Base-by-base conservation (phyloP, 2,113 vertebrate species). In the Perca fluviatilis region DNA sequence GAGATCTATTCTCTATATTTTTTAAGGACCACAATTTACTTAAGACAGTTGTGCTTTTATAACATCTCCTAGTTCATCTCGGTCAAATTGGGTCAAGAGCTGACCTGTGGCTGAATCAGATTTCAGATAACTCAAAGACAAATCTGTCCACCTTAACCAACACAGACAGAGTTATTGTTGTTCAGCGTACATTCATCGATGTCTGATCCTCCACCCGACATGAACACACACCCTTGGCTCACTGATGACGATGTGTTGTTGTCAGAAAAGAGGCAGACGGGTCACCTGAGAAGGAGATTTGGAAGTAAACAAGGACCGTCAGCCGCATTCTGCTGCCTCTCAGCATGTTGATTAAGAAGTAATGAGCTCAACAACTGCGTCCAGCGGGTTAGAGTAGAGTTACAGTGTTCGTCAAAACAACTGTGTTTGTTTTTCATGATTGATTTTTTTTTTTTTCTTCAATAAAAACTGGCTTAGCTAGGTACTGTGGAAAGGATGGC, bases 271-370 rank as follows among this genome's bases (percentile, higher is more conserved):
- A 46, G 51, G 33, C 67, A 8, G 61, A 64, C 69, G 75, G 86
- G 86, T 85, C 75, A 83, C 62, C 83, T 63, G 80, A 86, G 86
- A 83, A 51, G 73, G 57, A 78, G 74, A 64, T 68, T 60, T 77
- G 72, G 80, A 81, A 83, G 83, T 83, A 84, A 92, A 92, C 86
- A 68, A 64, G 72, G 71, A 27, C 25, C 64, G 15, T 72, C 56
- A 15, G 66, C 62, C 6, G 30, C 74, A 49, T 78, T 65, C 77
- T n/a, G 62, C 79, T 19, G 19, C 64, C 65, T 49, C 60, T 62
- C 68, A 36, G 81, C 57, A 27, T 69, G 74, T 67, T 74, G 58
- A 86, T 90, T 78, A 88, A 85, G 33, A 84, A 86, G 84, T 87
- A 89, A 92, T 89, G 69, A 86, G 56, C 40, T 72, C 46, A 54